These are phyloP conservation scores for Styela plicata DNA, from an alignment of 23 tunicate genomes.

Conservation along the genomic window DNA sequence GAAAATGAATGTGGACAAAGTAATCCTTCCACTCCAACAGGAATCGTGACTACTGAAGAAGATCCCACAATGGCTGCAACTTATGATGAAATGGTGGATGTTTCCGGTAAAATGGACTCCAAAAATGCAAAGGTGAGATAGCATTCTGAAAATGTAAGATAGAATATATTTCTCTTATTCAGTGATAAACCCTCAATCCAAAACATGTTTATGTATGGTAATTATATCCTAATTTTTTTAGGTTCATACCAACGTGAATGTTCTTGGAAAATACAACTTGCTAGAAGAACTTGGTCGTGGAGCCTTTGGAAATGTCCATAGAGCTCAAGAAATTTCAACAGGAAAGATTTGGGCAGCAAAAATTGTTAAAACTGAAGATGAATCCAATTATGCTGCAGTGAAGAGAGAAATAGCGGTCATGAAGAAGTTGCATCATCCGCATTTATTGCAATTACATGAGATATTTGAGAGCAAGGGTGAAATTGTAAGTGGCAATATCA, in stretches of 20 bases:
- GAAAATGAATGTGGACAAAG: constrained; percentile 77
- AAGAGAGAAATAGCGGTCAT: constrained; percentile 77
- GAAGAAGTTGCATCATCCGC: constrained; percentile 85
- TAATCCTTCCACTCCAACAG: constrained; percentile 55
- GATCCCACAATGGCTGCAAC: constrained; percentile 76
- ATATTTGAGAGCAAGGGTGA: constrained; percentile 80
- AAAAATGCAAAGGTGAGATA: constrained; percentile 30
- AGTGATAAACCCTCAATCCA: neutral
- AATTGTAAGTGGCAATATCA: constrained; percentile 42
- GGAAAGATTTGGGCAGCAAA: constrained; percentile 84
- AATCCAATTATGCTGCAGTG: constrained; percentile 54
- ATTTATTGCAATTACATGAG: constrained; percentile 82
- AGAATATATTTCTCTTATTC: no score
- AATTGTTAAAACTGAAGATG: constrained; percentile 48
- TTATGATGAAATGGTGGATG: constrained; percentile 93
- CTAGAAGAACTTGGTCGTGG: constrained; percentile 92
- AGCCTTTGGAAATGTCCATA: constrained; percentile 71
- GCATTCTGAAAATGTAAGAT: no score
- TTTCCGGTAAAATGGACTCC: constrained; percentile 46
- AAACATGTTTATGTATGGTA: neutral
- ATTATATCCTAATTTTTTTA: neutral
- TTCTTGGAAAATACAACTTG: constrained; percentile 73
- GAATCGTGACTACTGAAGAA: constrained; percentile 78
- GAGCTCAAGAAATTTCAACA: constrained; percentile 83
- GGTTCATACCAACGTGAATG: constrained; percentile 34